A percentile compares a stretch with the other conserved stretches of the same genome.
Evolutionary conservation across 1,140 invertebrate genomes (phyloP).

Genomic region (Helicoverpa zea): DNA sequence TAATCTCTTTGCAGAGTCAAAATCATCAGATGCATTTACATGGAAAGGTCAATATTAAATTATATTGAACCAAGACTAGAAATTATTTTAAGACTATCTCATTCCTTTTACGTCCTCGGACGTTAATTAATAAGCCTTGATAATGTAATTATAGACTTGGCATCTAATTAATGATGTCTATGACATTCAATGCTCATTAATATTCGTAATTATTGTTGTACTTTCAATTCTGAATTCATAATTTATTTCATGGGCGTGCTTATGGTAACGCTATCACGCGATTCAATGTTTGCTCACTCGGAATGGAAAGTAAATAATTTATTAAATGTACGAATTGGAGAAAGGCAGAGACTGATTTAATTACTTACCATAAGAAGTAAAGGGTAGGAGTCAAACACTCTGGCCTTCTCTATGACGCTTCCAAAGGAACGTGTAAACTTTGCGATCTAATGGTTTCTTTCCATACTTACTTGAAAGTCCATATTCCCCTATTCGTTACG

Average conservation of each 20-base stretch:
- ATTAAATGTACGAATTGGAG: neutral
- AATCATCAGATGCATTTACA: neutral
- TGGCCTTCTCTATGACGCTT: neutral
- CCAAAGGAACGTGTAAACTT: neutral
- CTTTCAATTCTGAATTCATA: neutral
- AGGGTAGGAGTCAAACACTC: neutral
- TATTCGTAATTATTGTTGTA: slow-evolving; percentile 31
- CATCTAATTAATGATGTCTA: slow-evolving; percentile 29
- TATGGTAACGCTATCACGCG: neutral
- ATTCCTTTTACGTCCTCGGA: slow-evolving; percentile 15
- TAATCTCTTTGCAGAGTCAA: neutral
- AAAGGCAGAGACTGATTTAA: neutral
- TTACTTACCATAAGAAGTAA: slow-evolving; percentile 1
- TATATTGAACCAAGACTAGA: neutral
- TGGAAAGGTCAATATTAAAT: neutral
- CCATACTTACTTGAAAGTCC: slow-evolving; percentile 1
- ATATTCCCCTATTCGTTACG: neutral
- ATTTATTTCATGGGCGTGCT: neutral
- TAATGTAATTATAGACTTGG: slow-evolving; percentile 32
- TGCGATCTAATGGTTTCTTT: neutral
- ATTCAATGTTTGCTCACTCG: slow-evolving; percentile 2
- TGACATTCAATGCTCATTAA: slow-evolving; percentile 24
- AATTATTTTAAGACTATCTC: slow-evolving; percentile 12
- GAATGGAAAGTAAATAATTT: neutral
- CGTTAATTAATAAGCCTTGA: slow-evolving; percentile 17